phyloP scores from a whole-genome alignment of 1,140 invertebrate genomes.

The Drosophila virilis region DNA sequence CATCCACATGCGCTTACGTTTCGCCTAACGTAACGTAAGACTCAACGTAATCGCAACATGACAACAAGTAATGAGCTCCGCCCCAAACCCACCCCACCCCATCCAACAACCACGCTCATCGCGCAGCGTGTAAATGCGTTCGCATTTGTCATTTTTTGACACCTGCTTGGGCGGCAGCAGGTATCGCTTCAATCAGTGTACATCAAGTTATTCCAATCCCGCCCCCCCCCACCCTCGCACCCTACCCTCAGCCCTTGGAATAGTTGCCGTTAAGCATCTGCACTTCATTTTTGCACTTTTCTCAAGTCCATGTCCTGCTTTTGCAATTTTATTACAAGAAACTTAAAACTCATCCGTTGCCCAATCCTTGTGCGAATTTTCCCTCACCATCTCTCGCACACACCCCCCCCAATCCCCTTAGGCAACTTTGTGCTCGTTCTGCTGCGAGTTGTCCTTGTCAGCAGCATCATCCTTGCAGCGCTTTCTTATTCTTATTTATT shows the following conservation, averaged over 20 bases:
- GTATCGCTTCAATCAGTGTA: slow-evolving; percentile 38
- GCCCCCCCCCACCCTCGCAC: neutral
- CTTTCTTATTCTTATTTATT: slow-evolving; percentile 77
- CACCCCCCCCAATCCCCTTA: neutral
- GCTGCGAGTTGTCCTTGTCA: slow-evolving; percentile 46
- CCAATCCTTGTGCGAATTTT: slow-evolving; percentile 22
- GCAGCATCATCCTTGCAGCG: slow-evolving; percentile 48
- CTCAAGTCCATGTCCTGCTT: slow-evolving; percentile 6
- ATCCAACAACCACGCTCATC: neutral
- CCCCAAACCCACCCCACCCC: slow-evolving; percentile 21
- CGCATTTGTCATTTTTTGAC: slow-evolving; percentile 37
- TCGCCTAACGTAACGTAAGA: slow-evolving; percentile 62
- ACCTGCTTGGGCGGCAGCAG: slow-evolving; percentile 24
- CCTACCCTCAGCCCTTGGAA: neutral
- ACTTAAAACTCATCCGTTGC: slow-evolving; percentile 65
- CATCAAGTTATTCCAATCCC: slow-evolving; percentile 19
- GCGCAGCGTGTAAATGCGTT: slow-evolving; percentile 20
- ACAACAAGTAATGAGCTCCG: slow-evolving; percentile 71
- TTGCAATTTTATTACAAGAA: slow-evolving; percentile 77
- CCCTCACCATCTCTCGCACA: neutral
- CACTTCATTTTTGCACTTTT: slow-evolving; percentile 81
- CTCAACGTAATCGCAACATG: slow-evolving; percentile 68
- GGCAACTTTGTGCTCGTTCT: slow-evolving; percentile 60
- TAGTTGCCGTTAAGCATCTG: slow-evolving; percentile 74
- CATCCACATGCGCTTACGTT: slow-evolving; percentile 37